Base-by-base conservation (phyloP, 2,113 vertebrate genomes). In the Callaeas wilsoni region DNA sequence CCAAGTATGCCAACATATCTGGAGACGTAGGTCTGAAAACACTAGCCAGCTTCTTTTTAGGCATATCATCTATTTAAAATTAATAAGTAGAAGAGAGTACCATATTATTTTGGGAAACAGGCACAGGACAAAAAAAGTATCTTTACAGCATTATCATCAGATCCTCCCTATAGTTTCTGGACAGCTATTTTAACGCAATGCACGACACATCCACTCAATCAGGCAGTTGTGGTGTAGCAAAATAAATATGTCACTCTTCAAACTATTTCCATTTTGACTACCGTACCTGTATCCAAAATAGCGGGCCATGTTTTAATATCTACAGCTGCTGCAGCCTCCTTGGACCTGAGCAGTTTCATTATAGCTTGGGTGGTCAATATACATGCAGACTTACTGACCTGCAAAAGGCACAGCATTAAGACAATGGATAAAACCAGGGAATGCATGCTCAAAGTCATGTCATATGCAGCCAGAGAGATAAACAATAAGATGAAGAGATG, bases 351-450 rank as follows among this genome's bases (percentile, higher is more conserved):
- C 94, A 99, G 98, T 92, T 99, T 99, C 98, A 98, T 98, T 98
- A 99, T 99, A 93, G 98, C 98, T 98, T 99, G 99, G 2, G 99
- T 99, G 70, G 99, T 99, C 93, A 99, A 98, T 93, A 99, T 99
- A 76, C 99, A 99, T 2, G 98, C 98, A 3, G 99, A 99, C 95
- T 99, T 99, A 98, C 99, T 99, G 97, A 99, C 99, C 99, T 99
- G 93, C 32, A 86, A 68, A 84, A 57, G 44, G 86, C 37, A 92
- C 42, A 20, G 20, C 39, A 69, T 56, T 62, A 55, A 52, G 68
- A 89, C 9, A 21, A 14, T 6, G 46, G 30, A 13, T 12, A 69
- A 79, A 85, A 50, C 33, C 41, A 80, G 23, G 2, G 16, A 93
- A 56, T 22, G 30, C 82, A 65, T 18, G 33, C 57, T 53, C 30